Base-by-base conservation (phyloP, 1,140 invertebrate species). In the Globodera rostochiensis region DNA sequence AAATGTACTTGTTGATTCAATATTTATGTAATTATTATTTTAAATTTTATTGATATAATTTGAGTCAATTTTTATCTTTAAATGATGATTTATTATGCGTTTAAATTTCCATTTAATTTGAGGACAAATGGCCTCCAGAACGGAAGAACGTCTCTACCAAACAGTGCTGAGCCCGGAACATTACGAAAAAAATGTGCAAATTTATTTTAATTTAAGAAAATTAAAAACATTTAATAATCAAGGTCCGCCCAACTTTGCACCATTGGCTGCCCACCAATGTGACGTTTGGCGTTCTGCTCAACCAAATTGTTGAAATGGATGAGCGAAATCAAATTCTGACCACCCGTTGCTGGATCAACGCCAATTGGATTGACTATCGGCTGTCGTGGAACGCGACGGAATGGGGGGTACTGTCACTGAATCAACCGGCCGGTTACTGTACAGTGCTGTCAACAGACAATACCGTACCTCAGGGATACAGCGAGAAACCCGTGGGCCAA, bases 301-400 rank as follows among this genome's bases (percentile, higher is more conserved):
- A 90, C 77, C 88, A 90, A 80, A 89, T 89, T 73, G 88, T 89
- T 0, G 87, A 90, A 85, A 90, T 89, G 88, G 88, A 89, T 77
- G 88, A 89, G 78, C 71, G 85, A 60, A 89, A 89, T 82, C 88
- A 89, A 80, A 83, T 88, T 53, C 80, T 89, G 47, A 88, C 88
- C 13, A 90, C 88, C 11, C 74, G 88, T 7, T 86, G 87, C 66
- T 90, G 88, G 67, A 70, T 84, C 66, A 88, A 88, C 60, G 87
- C 85, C 50, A 88, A 87, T 69, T 88, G 88, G 87, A 74, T 88
- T 66, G 88, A 88, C 82, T 75, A 82, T 57, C 57, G 87, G 57
- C 75, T 89, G 19, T 49, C 77, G 9, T 89, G 88, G 88, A 89
- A 89, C 79, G 83, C 83, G 53, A 81, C 67, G 0, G 69, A 86